Percentiles rank a stretch among this genome's conserved stretches.
These are phyloP conservation scores for Drosophila micromelanica DNA, from an alignment of 1,140 invertebrate species.

Conservation along the genomic window DNA sequence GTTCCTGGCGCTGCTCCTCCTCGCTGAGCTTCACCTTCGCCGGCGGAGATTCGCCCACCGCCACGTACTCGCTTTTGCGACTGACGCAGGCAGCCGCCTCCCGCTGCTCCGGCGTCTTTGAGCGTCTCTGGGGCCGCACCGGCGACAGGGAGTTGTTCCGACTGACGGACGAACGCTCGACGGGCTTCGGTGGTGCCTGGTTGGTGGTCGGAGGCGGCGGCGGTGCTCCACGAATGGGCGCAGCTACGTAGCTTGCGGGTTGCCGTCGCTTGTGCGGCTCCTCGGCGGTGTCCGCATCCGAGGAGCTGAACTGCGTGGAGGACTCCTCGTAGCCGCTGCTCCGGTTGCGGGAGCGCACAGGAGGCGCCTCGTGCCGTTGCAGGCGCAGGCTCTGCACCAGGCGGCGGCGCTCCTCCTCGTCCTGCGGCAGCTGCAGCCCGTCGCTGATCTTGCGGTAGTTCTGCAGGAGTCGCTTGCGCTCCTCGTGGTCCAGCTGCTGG, in stretches of 20 bases:
- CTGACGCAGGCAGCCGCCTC: constrained; percentile 15
- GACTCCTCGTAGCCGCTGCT: constrained; percentile 80
- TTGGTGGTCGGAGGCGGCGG: constrained; percentile 45
- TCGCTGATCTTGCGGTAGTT: constrained; percentile 82
- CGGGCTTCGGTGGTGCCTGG: constrained; percentile 16
- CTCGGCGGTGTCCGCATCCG: constrained; percentile 71
- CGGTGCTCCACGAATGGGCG: constrained; percentile 61
- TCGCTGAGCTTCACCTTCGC: constrained; percentile 39
- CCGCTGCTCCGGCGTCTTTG: constrained; percentile 74
- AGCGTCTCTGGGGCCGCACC: constrained; percentile 71
- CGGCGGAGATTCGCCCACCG: constrained; percentile 45
- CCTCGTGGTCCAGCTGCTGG: constrained; percentile 76
- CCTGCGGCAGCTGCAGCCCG: constrained; percentile 74
- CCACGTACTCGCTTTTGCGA: constrained; percentile 57
- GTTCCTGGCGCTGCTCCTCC: constrained; percentile 51
- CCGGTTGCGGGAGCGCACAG: constrained; percentile 52
- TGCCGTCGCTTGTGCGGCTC: constrained; percentile 32
- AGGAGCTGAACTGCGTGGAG: constrained; percentile 80
- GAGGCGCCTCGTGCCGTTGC: constrained; percentile 63
- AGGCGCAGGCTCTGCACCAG: constrained; percentile 74
- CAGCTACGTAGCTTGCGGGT: constrained; percentile 46
- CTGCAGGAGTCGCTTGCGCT: constrained; percentile 72
- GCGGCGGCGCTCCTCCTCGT: constrained; percentile 73
- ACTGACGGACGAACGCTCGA: constrained; percentile 54
- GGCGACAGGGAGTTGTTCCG: constrained; percentile 71